Base-by-base conservation (phyloP, 2,797 vertebrate genomes). In the Oceanodroma leucorhoa region DNA sequence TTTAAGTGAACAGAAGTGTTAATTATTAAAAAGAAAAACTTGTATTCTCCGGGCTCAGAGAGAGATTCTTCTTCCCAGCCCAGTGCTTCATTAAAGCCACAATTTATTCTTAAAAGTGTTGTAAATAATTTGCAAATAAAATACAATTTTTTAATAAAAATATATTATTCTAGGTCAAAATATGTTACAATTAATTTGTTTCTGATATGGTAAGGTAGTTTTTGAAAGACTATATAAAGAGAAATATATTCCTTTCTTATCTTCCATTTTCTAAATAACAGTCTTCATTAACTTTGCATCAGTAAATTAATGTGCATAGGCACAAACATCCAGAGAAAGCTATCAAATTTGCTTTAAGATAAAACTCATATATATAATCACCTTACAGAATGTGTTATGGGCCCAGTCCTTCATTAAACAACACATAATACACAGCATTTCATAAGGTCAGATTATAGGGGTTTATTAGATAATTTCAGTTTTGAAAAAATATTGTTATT, bases 401-500 rank as follows among this genome's bases (percentile, higher is more conserved):
- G 5, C 14, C 15, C 10, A 40, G 16, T 78, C 16, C 36, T 58
- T 91, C 45, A 27, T 86, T 93, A 75, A 93, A 36, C 9, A 91
- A 23, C 8, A 75, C 29, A 57, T 55, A 70, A 60, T 55, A 38
- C 23, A 26, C 15, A 13, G 0, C 8, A 80, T 53, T 83, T 91
- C 48, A 55, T 30, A 66, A 55, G 36, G 43, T 70, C 61, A 77
- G 83, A 34, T 85, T 69, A 75, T 73, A 62, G 6, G 6, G 21
- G 11, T 72, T 84, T 87, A 88, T 92, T 82, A 84, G 62, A 76
- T 43, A 76, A 92, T 46, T 73, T 66, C n/a, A 60, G 3, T 62
- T 94, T 95, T 84, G 71, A 69, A 94, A 94, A 71, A 66, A 80
- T 55, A 29, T 75, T 46, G 20, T 65, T 95, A 92, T 73, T 87